Percentiles rank a stretch among this genome's conserved stretches.
Evolutionary conservation across 1,140 invertebrate species (phyloP).

Genomic region (Chlorops oryzae): DNA sequence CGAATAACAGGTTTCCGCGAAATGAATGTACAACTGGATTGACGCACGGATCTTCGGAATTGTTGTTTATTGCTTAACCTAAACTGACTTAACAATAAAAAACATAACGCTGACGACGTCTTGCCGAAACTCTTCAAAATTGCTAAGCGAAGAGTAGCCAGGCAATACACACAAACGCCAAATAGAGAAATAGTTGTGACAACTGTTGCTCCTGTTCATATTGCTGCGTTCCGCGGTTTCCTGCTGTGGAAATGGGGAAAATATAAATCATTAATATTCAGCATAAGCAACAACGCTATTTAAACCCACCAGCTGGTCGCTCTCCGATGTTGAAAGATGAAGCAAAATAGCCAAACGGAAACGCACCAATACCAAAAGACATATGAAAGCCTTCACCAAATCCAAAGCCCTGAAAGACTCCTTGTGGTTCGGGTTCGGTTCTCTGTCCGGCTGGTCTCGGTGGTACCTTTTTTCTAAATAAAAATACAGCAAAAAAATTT

Average conservation of each 20-base stretch:
- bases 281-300: background rate
- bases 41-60: no score
- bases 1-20: no score
- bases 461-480: constrained; percentile 65
- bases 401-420: constrained; percentile 74
- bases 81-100: no score
- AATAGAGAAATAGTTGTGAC: constrained; percentile 88
- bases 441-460: constrained; percentile 84
- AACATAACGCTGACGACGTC: constrained; percentile 8
- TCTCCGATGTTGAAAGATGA: constrained; percentile 94
- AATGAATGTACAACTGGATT: no score
- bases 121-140: no score
- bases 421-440: constrained; percentile 72
- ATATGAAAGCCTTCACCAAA: constrained; percentile 95
- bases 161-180: constrained; percentile 83
- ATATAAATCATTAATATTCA: constrained; percentile 2
- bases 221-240: constrained; percentile 75
- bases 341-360: constrained; percentile 97
- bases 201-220: constrained; percentile 87
- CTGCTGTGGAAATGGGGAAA: constrained; percentile 51
- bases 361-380: constrained; percentile 98
- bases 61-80: no score
- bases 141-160: constrained; percentile 87
- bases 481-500: constrained; percentile 17
- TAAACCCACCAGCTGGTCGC: constrained; percentile 56